These are phyloP conservation scores for Clarias magur DNA, from an alignment of 2,113 vertebrate species.

Conservation along the genomic window DNA sequence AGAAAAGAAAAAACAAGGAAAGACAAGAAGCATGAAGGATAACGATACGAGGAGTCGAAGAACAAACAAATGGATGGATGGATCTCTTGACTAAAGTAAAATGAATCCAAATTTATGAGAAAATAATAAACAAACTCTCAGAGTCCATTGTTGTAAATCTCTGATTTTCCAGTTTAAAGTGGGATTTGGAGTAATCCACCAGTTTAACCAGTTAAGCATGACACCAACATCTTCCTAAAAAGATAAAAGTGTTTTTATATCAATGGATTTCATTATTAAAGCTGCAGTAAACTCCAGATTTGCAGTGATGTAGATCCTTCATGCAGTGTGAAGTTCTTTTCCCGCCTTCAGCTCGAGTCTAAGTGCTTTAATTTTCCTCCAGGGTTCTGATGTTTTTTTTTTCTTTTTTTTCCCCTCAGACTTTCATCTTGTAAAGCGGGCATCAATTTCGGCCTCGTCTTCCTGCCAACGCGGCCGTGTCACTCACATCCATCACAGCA, in stretches of 20 bases:
- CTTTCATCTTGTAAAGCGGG: constrained; percentile 48
- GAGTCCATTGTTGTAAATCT: background rate
- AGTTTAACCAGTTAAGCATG: background rate
- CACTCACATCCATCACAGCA: constrained; percentile 66
- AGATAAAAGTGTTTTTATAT: background rate
- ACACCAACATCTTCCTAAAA: background rate
- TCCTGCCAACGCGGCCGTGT: constrained; percentile 59
- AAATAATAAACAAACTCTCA: background rate
- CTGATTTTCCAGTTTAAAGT: background rate
- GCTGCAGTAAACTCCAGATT: background rate
- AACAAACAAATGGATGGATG: background rate
- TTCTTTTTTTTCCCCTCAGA: background rate
- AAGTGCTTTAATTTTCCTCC: constrained; percentile 41
- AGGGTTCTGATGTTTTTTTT: constrained; percentile 10
- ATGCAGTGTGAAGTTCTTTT: background rate
- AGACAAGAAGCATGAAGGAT: background rate
- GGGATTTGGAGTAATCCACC: too few relatives aligned
- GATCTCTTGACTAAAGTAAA: background rate
- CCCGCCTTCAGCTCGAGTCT: background rate
- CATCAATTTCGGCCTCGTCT: constrained; percentile 51
- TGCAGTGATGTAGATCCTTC: background rate
- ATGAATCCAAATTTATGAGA: too few relatives aligned
- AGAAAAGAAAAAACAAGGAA: background rate
- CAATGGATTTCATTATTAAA: background rate
- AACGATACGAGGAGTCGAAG: background rate